These are phyloP conservation scores for Benitochromis conjunctus DNA, from an alignment of 2,113 vertebrate species.

Conservation along the genomic window DNA sequence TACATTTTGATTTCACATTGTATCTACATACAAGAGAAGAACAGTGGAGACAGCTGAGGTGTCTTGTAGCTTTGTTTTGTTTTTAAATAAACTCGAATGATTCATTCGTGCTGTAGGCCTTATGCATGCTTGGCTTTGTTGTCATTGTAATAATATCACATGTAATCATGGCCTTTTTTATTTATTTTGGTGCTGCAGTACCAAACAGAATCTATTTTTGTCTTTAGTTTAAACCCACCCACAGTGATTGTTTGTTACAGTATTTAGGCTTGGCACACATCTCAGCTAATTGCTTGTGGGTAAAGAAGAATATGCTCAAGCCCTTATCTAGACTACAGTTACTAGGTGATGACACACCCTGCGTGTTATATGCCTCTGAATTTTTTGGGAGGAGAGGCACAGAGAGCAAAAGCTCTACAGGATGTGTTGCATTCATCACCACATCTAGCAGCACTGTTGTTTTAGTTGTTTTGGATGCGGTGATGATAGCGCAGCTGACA, in stretches of 20 bases:
- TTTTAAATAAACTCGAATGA: background rate
- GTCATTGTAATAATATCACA: background rate
- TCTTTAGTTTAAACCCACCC: background rate
- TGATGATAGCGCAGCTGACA: constrained; percentile 19
- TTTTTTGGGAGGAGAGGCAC: background rate
- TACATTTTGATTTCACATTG: background rate
- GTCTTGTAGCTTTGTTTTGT: background rate
- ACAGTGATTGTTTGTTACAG: background rate
- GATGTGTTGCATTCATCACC: background rate
- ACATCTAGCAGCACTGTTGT: background rate
- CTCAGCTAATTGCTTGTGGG: constrained; percentile 24
- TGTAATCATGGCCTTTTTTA: background rate
- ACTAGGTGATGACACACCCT: background rate
- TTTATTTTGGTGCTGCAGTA: background rate
- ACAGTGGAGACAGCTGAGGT: background rate
- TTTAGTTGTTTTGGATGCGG: background rate
- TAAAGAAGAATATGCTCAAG: background rate
- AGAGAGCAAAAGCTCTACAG: background rate
- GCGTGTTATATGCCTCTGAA: background rate
- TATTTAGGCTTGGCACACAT: background rate
- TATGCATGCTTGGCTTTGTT: background rate
- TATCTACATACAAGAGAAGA: background rate
- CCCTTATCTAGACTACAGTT: background rate
- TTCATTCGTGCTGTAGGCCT: background rate
- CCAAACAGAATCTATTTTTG: background rate